Conservation (phyloP, 2,797 vertebrate species). For the Alfaro cultratus region DNA sequence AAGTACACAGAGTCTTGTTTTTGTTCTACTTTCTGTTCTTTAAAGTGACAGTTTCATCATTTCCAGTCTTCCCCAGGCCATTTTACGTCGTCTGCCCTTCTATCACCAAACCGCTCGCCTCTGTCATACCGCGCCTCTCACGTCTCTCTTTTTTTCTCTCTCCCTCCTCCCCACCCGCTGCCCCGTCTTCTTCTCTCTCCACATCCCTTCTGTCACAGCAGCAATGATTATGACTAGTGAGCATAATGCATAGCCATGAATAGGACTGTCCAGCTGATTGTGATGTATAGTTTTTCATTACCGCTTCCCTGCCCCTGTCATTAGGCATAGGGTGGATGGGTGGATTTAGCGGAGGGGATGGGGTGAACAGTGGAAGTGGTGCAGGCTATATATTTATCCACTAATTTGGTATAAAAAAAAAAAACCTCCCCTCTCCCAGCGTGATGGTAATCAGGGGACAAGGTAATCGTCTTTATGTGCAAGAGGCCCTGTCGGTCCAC, state of each 20-base stretch:
- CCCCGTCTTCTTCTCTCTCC: slow-evolving; percentile 37
- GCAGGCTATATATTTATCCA: slow-evolving; percentile 97
- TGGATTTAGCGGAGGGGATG: slow-evolving; percentile 54
- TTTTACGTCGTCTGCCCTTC: slow-evolving; percentile 56
- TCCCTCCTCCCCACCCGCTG: no score
- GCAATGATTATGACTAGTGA: slow-evolving; percentile 92
- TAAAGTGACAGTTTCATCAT: slow-evolving; percentile 36
- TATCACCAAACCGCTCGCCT: not conserved
- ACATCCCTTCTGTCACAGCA: slow-evolving; percentile 80
- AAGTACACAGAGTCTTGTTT: slow-evolving; percentile 26
- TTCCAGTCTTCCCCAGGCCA: slow-evolving; percentile 46
- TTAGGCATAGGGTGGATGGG: slow-evolving; percentile 90
- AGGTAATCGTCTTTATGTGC: slow-evolving; percentile 90
- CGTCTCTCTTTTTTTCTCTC: slow-evolving; percentile 21
- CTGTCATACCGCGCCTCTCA: slow-evolving; percentile 42
- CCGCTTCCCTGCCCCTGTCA: slow-evolving; percentile 94
- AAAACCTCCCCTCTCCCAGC: slow-evolving; percentile 88
- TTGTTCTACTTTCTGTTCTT: slow-evolving; percentile 33
- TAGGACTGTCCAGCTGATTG: slow-evolving; percentile 98
- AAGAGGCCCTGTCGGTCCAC: slow-evolving; percentile 88
- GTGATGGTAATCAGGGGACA: slow-evolving; percentile 97
- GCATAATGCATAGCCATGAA: slow-evolving; percentile 96
- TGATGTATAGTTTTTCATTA: slow-evolving; percentile 99
- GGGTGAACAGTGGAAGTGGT: slow-evolving; percentile 72
- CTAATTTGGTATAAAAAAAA: slow-evolving; percentile 94